phyloP scores from a whole-genome alignment of 2,888 invertebrate species.

The Gymnocheta viridis region DNA sequence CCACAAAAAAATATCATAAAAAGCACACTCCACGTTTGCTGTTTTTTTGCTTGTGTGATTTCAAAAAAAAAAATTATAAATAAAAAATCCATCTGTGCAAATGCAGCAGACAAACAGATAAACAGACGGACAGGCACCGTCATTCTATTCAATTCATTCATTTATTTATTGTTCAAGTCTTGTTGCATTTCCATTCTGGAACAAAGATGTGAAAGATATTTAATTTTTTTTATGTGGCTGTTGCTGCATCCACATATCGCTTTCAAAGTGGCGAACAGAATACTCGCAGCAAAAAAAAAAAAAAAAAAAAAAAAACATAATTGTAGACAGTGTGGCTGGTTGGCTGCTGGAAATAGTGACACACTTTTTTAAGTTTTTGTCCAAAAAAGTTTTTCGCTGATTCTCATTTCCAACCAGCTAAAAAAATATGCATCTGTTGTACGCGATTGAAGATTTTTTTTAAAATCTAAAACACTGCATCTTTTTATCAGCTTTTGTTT shows the following conservation, averaged over 20 bases:
- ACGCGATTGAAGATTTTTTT: neutral
- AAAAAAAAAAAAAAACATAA: conserved; percentile 12
- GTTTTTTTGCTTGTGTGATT: neutral
- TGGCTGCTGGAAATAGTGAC: conserved; percentile 52
- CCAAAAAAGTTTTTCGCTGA: conserved; percentile 42
- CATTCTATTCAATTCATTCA: conserved; percentile 33
- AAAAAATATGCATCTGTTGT: neutral
- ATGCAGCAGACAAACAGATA: conserved; percentile 5
- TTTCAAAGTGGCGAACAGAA: conserved; percentile 13
- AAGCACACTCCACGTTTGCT: neutral
- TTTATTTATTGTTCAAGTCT: conserved; percentile 42
- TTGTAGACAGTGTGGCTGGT: conserved; percentile 57
- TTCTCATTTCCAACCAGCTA: conserved; percentile 2
- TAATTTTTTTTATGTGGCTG: neutral
- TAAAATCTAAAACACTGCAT: conserved; percentile 7
- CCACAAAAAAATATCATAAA: conserved; percentile 2
- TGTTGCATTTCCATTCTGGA: conserved; percentile 47
- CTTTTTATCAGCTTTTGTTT: conserved; percentile 17
- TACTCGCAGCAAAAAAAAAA: neutral
- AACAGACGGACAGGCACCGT: neutral
- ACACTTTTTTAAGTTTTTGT: conserved; percentile 47
- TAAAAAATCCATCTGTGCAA: neutral
- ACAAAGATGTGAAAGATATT: conserved; percentile 39
- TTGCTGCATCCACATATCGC: conserved; percentile 2
- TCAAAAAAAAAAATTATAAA: neutral